A percentile compares a stretch with the other conserved stretches of the same genome.
Conservation (phyloP, 2,113 vertebrate genomes). For the Sinocyclocheilus rhinocerous region DNA sequence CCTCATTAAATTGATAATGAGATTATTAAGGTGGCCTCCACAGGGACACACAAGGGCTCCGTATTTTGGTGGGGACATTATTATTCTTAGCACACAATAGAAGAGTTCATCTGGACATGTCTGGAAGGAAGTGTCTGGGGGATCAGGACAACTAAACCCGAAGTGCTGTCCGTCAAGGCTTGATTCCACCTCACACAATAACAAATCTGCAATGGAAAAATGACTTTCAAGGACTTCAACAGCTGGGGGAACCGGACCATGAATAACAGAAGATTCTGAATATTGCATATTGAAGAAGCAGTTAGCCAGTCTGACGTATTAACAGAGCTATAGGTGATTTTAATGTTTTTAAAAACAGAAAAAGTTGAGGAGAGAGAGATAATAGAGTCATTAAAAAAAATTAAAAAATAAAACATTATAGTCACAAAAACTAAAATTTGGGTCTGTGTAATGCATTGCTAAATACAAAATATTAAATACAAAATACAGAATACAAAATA, state of each 20-base stretch:
- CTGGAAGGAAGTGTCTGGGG: constrained; percentile 6
- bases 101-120: constrained; percentile 46
- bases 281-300: constrained; percentile 27
- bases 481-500: background rate
- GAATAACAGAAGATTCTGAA: background rate
- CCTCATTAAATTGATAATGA: constrained; percentile 56
- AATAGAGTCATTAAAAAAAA: background rate
- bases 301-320: background rate
- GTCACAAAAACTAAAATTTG: background rate
- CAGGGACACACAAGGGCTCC: constrained; percentile 21
- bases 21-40: constrained; percentile 50
- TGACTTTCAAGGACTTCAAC: constrained; percentile 17
- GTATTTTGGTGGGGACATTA: constrained; percentile 10
- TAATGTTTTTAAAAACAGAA: background rate
- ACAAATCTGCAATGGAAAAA: background rate
- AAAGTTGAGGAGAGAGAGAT: background rate
- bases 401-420: background rate
- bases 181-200: background rate
- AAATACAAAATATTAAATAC: background rate
- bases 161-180: constrained; percentile 9
- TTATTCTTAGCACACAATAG: constrained; percentile 38
- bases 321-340: background rate
- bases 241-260: constrained; percentile 9
- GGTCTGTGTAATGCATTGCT: background rate
- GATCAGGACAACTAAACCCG: background rate